Conservation (phyloP, 2,888 invertebrate genomes). For the Ormyrus labotus region DNA sequence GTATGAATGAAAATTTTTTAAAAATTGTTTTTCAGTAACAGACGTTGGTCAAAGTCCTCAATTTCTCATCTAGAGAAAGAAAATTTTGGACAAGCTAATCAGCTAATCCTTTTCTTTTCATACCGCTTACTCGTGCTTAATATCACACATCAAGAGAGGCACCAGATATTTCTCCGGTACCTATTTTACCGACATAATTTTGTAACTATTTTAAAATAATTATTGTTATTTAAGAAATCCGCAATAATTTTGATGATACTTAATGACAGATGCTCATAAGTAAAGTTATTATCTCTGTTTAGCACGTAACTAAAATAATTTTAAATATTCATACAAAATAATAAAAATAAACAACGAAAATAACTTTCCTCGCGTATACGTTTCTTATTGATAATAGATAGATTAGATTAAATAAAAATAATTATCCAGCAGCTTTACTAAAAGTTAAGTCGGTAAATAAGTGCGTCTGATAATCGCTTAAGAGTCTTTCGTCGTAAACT, state of each 20-base stretch:
- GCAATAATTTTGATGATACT: conserved; percentile 12
- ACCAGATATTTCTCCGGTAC: conserved; percentile 17
- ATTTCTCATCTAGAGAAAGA: conserved; percentile 37
- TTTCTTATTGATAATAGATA: neutral
- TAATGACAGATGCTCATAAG: conserved; percentile 3
- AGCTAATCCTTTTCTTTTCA: conserved; percentile 41
- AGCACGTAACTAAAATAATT: neutral
- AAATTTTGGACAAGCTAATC: conserved; percentile 40
- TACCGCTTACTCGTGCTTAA: conserved; percentile 29
- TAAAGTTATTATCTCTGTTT: conserved; percentile 10
- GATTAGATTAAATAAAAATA: conserved; percentile 34
- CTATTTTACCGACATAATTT: conserved; percentile 36
- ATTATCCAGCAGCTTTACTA: conserved; percentile 26
- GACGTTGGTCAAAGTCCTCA: conserved; percentile 50
- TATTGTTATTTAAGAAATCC: conserved; percentile 31
- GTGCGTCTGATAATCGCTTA: conserved; percentile 53
- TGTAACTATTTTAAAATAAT: conserved; percentile 31
- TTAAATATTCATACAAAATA: neutral
- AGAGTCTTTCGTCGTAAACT: conserved; percentile 76
- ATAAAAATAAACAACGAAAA: conserved; percentile 1
- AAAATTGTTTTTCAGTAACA: conserved; percentile 47
- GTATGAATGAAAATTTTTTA: conserved; percentile 48
- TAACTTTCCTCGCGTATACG: neutral
- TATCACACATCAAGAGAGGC: conserved; percentile 53
- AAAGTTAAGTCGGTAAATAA: conserved; percentile 39